Base-by-base conservation (phyloP, 2,888 invertebrate species). In the Conistra vaccinii region DNA sequence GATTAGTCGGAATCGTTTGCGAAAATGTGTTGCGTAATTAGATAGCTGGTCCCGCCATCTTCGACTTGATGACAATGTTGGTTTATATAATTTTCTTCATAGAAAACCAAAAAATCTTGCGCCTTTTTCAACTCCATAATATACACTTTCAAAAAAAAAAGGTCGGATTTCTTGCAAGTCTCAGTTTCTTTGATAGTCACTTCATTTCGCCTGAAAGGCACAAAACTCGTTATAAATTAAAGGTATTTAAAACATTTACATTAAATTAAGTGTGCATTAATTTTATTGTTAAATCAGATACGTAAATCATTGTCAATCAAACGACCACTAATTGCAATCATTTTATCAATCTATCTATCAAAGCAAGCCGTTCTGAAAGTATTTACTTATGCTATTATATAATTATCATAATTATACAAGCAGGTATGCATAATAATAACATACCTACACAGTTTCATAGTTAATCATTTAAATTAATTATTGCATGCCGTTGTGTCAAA, bases 251-350 rank as follows among this genome's bases (percentile, higher is more conserved):
- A 39, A 51, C 10, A 61, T 51, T 62, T 45, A 51, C 20, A 48
- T 57, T 32, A 10, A 60, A 83, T 82, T 58, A 82, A 77, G 10
- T n/a, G 14, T 10, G 3, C 14, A 9, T 29, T 73, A 32, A 69
- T 73, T 29, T 73, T 32, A 69, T 73, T 58, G 63, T 62, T 35
- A 55, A 61, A 83, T 73, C 51, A 53, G 77, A 83, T 63, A 61
- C 1, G 20, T 67, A 48, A 60, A 12, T 63, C 55, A 73, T 67
- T 87, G 79, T 76, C 86, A 87, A 79, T 85, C 86, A 85, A 76
- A 73, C 62, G 4, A 10, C 32, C n/a, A 66, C 57, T 76, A 76
- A 85, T 85, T 80, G 70, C 62, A 53, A 83, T 76, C 61, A 70
- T 76, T 80, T 70, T 76, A 84, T 77, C 80, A 73, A 76, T 83